Evolutionary conservation across 2,113 vertebrate species (phyloP).

Genomic region (Grallaria varia): DNA sequence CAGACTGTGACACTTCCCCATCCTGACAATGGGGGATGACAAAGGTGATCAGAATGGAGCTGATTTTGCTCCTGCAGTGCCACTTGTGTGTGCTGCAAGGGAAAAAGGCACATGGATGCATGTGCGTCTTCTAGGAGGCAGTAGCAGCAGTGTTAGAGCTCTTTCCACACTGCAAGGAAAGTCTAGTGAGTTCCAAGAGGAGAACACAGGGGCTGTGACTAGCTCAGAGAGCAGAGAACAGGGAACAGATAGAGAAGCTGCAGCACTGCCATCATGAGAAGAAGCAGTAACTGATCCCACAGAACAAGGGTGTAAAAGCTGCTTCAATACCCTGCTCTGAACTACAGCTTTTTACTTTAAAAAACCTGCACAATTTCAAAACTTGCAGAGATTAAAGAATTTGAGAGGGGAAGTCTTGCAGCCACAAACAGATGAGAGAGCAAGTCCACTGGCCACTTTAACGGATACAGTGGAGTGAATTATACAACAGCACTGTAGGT

Average conservation of each 20-base stretch:
- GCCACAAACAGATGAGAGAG: not conserved
- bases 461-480: not conserved
- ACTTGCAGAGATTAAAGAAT: not conserved
- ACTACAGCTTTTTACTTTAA: not conserved
- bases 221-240: not conserved
- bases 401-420: not conserved
- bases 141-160: not conserved
- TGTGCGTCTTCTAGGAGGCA: not conserved
- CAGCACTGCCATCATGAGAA: not conserved
- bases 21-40: rapidly evolving
- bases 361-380: not conserved
- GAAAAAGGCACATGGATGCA: not conserved
- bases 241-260: not conserved
- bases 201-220: not conserved
- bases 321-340: not conserved
- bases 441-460: not conserved
- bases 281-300: not conserved
- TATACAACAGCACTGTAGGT: not conserved
- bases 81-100: not conserved
- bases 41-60: not conserved
- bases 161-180: not conserved
- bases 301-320: not conserved
- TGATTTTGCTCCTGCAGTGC: not conserved
- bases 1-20: not conserved
- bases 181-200: not conserved